A percentile compares a stretch with the other conserved stretches of the same genome.
These are phyloP conservation scores for Psilopsiagon aurifrons DNA, from an alignment of 2,113 vertebrate genomes.

Conservation along the genomic window DNA sequence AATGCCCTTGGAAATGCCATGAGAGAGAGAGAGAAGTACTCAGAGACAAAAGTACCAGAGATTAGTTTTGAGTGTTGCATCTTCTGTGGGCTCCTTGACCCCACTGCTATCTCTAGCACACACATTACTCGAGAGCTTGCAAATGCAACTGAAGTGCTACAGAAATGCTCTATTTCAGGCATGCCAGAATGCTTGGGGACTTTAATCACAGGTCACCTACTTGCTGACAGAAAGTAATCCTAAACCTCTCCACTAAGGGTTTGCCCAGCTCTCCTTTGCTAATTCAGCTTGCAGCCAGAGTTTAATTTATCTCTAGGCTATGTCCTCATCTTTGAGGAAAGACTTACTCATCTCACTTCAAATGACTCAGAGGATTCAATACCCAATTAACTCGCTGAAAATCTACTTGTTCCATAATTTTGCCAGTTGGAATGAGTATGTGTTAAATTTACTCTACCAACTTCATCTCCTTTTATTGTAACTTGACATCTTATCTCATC, in stretches of 20 bases:
- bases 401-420: background rate
- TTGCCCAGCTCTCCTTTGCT: background rate
- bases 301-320: background rate
- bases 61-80: background rate
- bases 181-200: background rate
- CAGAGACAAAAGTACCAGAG: background rate
- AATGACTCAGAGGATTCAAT: background rate
- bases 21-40: background rate
- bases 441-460: background rate
- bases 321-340: background rate
- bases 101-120: background rate
- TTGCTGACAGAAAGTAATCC: background rate
- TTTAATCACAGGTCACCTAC: background rate
- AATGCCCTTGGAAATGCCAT: background rate
- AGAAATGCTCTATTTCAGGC: background rate
- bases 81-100: background rate
- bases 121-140: background rate
- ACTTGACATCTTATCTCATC: background rate
- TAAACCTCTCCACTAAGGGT: background rate
- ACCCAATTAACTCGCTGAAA: conserved; percentile 11
- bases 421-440: background rate
- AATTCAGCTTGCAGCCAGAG: background rate
- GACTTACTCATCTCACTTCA: background rate
- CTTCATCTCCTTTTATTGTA: background rate
- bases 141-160: background rate